Evolutionary conservation across 2,888 invertebrate species (phyloP).

Genomic region (Meghimatium bilineatum): DNA sequence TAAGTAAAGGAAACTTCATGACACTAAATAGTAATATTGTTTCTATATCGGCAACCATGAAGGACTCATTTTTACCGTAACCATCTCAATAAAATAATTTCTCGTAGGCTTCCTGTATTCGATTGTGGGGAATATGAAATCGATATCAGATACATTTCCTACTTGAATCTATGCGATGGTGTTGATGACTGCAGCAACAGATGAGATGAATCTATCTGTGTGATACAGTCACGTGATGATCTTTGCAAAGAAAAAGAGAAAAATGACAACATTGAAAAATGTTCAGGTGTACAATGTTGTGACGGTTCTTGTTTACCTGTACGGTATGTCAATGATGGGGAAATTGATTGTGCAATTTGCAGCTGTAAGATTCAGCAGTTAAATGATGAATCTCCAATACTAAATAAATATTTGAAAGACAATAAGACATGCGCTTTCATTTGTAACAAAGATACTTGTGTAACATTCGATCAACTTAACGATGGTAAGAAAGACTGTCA

Average conservation of each 20-base stretch:
- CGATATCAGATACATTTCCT: conserved; percentile 5
- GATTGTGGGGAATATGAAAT: background rate
- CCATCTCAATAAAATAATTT: too few species aligned
- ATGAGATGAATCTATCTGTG: background rate
- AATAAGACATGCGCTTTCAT: conserved; percentile 6
- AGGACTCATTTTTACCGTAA: too few species aligned
- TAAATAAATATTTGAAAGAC: background rate
- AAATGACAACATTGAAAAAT: too few species aligned
- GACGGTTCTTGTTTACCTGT: conserved; percentile 21
- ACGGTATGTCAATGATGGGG: conserved; percentile 11
- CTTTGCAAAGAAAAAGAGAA: too few species aligned
- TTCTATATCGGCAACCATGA: background rate
- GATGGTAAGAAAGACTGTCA: background rate
- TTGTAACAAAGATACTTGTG: background rate
- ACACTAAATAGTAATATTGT: background rate
- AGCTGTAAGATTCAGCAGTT: background rate
- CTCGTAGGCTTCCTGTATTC: background rate
- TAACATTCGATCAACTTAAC: background rate
- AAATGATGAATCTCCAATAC: background rate
- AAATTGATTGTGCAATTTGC: conserved; percentile 1
- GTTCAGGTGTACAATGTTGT: background rate
- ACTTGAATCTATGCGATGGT: background rate
- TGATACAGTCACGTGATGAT: background rate
- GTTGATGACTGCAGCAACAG: conserved; percentile 11
- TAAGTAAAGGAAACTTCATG: conserved; percentile 2